Evolutionary conservation across 2,113 vertebrate species (phyloP), one percentile per base, ranked within the genome.

Genomic region (Lates calcarifer): DNA sequence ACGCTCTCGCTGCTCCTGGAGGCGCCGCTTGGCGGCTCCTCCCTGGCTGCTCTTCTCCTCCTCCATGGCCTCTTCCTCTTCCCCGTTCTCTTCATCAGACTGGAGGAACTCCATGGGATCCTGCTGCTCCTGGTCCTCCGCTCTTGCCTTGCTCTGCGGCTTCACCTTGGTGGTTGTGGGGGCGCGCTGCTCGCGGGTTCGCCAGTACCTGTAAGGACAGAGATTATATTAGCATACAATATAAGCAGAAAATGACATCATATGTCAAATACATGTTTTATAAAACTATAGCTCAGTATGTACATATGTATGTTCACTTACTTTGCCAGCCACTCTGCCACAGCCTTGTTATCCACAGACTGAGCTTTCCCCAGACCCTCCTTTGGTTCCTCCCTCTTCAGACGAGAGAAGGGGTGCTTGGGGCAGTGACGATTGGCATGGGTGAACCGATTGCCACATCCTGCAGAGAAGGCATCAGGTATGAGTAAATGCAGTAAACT

Each of bases 351-450:
- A 72, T 98, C 97, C 74, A 96, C 96, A 0, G 95, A 95, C 87
- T 98, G 95, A 61, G 96, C 94, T 86, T 96, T 97, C 55, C 91
- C 96, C 65, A 93, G 92, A 15, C 90, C 93, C 7, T 95, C 95
- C 1, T 95, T 95, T 28, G 96, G 96, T 82, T 99, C 97, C 82
- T 99, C 97, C 77, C 98, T 96, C 95, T 94, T 98, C 94, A 99
- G 96, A 15, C 98, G 94, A 72, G 97, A 97, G 1, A 97, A 98
- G 0, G 98, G 98, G 88, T 99, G 98, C 84, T 98, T 98, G 35
- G 98, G 94, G 84, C 98, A 99, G 72, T 99, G 98, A 8, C 98
- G 97, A 87, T 99, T 99, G 51, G 98, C 98, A 56, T 99, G 98
- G 0, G 98, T 99, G 87, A 99, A 99, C 75, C 98, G 96, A 91